Evolutionary conservation across 2,797 vertebrate species (phyloP).

Genomic region (Harpagifer antarcticus): DNA sequence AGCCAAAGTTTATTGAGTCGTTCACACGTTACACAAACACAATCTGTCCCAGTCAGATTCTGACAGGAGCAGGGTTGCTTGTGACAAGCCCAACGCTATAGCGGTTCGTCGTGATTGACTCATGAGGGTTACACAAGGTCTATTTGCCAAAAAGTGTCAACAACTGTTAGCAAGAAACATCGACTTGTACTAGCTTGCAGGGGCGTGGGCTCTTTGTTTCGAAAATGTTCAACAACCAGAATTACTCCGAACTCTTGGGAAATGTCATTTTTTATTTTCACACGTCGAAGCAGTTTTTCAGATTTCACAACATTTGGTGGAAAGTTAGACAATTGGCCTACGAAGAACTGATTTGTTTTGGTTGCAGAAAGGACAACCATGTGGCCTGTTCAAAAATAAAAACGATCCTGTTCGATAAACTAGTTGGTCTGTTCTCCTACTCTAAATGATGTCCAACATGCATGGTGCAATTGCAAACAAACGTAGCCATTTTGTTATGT

Average conservation of each 20-base stretch:
- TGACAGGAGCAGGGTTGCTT: constrained; percentile 58
- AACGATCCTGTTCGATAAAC: neutral
- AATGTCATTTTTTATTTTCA: constrained; percentile 25
- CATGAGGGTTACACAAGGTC: constrained; percentile 51
- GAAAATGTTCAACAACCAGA: constrained; percentile 26
- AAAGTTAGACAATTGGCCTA: neutral
- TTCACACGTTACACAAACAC: constrained; percentile 22
- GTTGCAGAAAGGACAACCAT: constrained; percentile 9
- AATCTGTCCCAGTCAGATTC: constrained; percentile 14
- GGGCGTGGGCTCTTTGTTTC: constrained; percentile 42
- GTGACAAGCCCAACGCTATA: constrained; percentile 40
- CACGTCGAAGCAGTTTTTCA: constrained; percentile 1
- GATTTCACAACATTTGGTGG: neutral
- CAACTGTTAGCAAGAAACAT: constrained; percentile 39
- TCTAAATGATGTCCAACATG: neutral
- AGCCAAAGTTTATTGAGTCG: constrained; percentile 33
- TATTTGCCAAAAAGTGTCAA: constrained; percentile 61
- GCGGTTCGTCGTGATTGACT: constrained; percentile 46
- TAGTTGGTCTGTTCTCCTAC: neutral
- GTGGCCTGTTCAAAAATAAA: constrained; percentile 4
- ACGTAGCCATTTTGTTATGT: neutral
- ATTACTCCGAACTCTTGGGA: constrained; percentile 45
- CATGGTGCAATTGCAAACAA: neutral
- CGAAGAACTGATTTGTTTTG: neutral
- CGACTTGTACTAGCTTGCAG: constrained; percentile 57